phyloP scores from a whole-genome alignment of 2,113 vertebrate genomes.

The Strix aluco region DNA sequence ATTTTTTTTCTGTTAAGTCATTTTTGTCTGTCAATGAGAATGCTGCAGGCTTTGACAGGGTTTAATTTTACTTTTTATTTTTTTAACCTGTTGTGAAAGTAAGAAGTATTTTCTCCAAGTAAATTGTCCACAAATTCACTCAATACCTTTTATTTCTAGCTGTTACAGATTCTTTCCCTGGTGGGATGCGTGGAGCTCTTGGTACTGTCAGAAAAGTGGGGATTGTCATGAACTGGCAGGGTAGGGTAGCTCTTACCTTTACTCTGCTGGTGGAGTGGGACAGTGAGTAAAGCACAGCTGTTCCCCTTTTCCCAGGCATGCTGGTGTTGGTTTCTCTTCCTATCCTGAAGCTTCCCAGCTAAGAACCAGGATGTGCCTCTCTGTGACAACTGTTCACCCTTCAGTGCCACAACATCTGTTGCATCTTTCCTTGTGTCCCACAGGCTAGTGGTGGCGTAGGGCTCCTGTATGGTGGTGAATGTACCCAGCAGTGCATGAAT shows the following conservation, averaged over 20 bases:
- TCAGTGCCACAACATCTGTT: not conserved
- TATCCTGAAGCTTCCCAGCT: not conserved
- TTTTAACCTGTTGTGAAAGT: not conserved
- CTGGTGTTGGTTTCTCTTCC: not conserved
- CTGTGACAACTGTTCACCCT: not conserved
- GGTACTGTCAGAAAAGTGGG: not conserved
- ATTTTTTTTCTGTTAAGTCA: slow-evolving; percentile 26
- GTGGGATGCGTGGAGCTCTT: not conserved
- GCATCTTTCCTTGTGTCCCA: not conserved
- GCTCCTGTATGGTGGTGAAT: not conserved
- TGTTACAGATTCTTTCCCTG: not conserved
- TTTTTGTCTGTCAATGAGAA: slow-evolving; percentile 48
- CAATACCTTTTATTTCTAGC: not conserved
- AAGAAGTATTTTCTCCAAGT: not conserved
- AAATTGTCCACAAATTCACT: slow-evolving; percentile 2
- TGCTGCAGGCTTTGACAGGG: slow-evolving; percentile 19
- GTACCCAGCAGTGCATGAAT: not conserved
- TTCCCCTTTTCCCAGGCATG: not conserved
- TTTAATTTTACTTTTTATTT: not conserved
- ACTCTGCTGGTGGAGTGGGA: not conserved
- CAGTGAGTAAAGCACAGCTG: not conserved
- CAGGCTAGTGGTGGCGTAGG: not conserved
- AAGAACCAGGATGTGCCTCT: not conserved
- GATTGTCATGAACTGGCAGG: not conserved
- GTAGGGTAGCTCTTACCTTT: not conserved